Evolutionary conservation across 2,113 vertebrate species (phyloP).

Genomic region (Hiodon alosoides): DNA sequence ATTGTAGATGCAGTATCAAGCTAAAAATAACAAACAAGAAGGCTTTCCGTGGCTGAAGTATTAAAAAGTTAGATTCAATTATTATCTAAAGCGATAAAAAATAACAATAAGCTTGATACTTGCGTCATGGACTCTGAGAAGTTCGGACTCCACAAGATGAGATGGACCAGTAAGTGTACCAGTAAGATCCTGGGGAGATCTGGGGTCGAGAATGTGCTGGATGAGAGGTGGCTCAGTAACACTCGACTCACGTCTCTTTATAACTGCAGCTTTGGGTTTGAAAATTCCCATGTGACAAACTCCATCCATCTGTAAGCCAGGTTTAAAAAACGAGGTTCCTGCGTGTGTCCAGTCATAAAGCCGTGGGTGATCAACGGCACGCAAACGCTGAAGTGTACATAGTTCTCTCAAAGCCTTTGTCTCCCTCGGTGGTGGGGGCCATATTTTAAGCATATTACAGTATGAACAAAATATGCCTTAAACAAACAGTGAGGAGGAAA

Average conservation of each 20-base stretch:
- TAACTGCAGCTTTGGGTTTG: conserved; percentile 23
- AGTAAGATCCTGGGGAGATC: neutral
- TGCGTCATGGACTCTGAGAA: too few relatives aligned
- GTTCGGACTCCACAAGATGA: too few relatives aligned
- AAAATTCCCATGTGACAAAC: neutral
- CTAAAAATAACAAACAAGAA: too few relatives aligned
- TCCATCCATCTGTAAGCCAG: conserved; percentile 31
- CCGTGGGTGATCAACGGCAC: neutral
- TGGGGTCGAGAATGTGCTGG: neutral
- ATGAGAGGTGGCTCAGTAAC: conserved; percentile 25
- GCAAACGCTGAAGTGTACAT: neutral
- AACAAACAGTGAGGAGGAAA: neutral
- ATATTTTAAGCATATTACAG: conserved; percentile 60
- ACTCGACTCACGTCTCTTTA: conserved; percentile 15
- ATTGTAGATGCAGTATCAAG: too few relatives aligned
- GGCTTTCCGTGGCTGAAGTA: too few relatives aligned
- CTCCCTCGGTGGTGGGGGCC: conserved; percentile 33
- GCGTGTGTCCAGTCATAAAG: neutral
- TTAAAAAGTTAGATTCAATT: too few relatives aligned
- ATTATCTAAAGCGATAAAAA: too few relatives aligned
- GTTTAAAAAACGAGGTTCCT: neutral
- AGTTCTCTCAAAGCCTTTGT: neutral
- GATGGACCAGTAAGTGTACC: too few relatives aligned
- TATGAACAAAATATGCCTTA: conserved; percentile 46
- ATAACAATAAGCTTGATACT: too few relatives aligned